Percentiles rank a stretch among this genome's conserved stretches.
Conservation (phyloP, 2,888 invertebrate genomes). For the Lasioglossum vierecki region DNA sequence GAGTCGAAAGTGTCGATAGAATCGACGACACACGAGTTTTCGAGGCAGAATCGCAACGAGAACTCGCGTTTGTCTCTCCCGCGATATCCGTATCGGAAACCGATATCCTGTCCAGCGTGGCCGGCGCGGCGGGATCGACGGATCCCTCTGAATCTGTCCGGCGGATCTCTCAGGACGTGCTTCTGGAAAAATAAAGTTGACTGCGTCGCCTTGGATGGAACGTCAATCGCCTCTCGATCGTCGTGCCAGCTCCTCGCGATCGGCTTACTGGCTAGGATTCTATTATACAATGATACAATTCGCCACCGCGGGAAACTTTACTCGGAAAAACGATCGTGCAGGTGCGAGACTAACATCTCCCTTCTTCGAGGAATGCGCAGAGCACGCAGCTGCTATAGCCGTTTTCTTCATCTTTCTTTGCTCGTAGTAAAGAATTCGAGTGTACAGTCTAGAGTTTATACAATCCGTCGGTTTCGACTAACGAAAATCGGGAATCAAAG, state of each 20-base stretch:
- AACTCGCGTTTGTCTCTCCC: background rate
- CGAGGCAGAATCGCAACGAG: background rate
- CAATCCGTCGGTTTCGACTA: slow-evolving; percentile 34
- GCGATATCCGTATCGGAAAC: background rate
- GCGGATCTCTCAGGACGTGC: background rate
- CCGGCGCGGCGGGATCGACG: background rate
- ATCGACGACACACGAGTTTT: background rate
- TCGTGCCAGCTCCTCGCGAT: slow-evolving; percentile 45
- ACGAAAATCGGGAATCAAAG: background rate
- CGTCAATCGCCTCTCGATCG: slow-evolving; percentile 41
- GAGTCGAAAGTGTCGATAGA: background rate
- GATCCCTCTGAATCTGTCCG: background rate
- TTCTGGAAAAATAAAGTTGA: slow-evolving; percentile 63
- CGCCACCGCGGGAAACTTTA: slow-evolving; percentile 1
- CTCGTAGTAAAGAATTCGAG: background rate
- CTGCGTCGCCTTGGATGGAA: slow-evolving; percentile 72
- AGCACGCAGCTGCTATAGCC: background rate
- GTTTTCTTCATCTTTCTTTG: background rate
- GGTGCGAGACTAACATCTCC: background rate
- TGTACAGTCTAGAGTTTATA: slow-evolving; percentile 21
- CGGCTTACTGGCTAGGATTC: slow-evolving; percentile 48
- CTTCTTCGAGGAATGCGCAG: background rate
- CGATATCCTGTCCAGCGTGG: background rate
- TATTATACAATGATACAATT: slow-evolving; percentile 65
- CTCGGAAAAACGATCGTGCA: background rate